Conservation (phyloP, 2,797 vertebrate species). For the Eupleurogrammus muticus region DNA sequence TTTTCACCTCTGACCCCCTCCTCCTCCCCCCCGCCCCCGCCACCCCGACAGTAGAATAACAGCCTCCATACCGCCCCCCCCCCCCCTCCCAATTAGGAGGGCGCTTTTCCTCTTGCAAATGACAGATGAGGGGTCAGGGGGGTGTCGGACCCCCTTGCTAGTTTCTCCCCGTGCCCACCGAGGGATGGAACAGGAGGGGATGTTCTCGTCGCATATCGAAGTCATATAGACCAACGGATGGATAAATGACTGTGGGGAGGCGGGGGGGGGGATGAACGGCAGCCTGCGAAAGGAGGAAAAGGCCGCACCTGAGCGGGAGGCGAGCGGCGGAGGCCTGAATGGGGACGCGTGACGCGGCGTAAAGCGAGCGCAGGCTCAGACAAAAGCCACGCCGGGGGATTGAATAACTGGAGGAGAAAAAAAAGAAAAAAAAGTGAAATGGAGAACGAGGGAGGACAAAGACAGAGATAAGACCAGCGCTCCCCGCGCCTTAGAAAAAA, state of each 20-base stretch:
- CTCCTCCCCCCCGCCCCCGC: constrained; percentile 58
- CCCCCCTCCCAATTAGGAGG: constrained; percentile 74
- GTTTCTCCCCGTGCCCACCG: constrained; percentile 60
- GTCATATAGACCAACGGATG: constrained; percentile 47
- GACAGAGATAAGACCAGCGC: constrained; percentile 59
- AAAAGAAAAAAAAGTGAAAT: constrained; percentile 46
- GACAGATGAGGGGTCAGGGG: constrained; percentile 83
- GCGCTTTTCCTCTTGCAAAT: constrained; percentile 76
- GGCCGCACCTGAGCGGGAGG: constrained; percentile 35
- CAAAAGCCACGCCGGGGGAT: constrained; percentile 14
- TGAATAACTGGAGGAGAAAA: constrained; percentile 33
- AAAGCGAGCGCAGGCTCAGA: constrained; percentile 19
- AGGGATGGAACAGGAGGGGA: constrained; percentile 71
- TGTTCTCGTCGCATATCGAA: constrained; percentile 64
- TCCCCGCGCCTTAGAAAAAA: constrained; percentile 49
- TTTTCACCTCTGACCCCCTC: constrained; percentile 80
- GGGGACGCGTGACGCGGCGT: constrained; percentile 6
- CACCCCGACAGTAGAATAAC: constrained; percentile 80
- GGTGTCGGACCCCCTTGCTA: constrained; percentile 78
- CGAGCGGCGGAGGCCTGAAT: background rate
- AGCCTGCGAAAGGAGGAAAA: constrained; percentile 21
- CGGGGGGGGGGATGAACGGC: background rate
- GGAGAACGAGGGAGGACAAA: constrained; percentile 26
- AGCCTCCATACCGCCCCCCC: constrained; percentile 68
- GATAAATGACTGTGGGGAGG: no score